Conservation (phyloP, 2,888 invertebrate species). For the Limenitis camilla region DNA sequence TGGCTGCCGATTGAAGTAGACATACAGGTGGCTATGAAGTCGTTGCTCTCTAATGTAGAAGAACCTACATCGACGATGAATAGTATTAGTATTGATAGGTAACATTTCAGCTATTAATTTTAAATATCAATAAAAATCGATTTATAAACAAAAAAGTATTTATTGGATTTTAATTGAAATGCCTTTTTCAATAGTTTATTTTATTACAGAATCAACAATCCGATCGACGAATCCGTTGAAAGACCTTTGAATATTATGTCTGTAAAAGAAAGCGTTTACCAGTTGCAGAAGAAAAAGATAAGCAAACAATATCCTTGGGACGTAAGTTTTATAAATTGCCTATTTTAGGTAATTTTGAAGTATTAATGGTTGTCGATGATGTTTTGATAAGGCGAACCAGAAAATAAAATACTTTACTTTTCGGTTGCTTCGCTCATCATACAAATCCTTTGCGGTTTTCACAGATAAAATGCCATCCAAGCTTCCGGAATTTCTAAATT, state of each 20-base stretch:
- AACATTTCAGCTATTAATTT: conserved; percentile 2
- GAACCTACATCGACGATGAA: conserved; percentile 37
- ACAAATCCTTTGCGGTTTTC: neutral
- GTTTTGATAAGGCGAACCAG: no score
- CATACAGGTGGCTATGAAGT: conserved; percentile 37
- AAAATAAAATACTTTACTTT: conserved; percentile 27
- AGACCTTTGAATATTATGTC: conserved; percentile 40
- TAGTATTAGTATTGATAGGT: conserved; percentile 54
- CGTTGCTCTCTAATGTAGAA: conserved; percentile 50
- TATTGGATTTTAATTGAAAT: neutral
- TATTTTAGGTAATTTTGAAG: no score
- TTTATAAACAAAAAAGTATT: neutral
- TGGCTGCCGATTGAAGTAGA: conserved; percentile 50
- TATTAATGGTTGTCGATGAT: no score
- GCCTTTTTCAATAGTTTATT: neutral
- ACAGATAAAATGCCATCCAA: neutral
- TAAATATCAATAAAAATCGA: no score
- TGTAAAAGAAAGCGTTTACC: conserved; percentile 53
- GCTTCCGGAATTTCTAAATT: neutral
- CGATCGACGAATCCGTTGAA: conserved; percentile 37
- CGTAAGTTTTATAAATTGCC: conserved; percentile 38
- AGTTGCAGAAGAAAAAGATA: conserved; percentile 61
- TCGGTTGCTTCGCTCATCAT: no score
- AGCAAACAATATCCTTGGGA: conserved; percentile 63
- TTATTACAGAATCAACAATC: conserved; percentile 49